Evolutionary conservation across 1,140 invertebrate species (phyloP).

Genomic region (Zaprionus kolodkinae): DNA sequence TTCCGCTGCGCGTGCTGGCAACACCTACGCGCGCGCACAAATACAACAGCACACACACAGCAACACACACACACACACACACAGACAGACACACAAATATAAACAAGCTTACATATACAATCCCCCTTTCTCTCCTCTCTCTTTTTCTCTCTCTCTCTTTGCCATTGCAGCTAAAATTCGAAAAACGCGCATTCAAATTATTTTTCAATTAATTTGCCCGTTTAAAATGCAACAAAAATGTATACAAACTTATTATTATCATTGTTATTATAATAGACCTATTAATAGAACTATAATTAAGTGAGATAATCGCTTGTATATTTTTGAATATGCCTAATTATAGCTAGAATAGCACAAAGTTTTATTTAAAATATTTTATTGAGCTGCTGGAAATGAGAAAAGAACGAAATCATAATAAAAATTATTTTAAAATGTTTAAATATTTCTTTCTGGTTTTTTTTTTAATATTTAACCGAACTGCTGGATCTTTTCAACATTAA

Average conservation of each 20-base stretch:
- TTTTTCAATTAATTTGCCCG: conserved; percentile 51
- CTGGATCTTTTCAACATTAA: no score
- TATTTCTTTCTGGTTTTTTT: no score
- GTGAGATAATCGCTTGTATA: not conserved
- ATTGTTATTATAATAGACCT: not conserved
- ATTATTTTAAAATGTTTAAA: no score
- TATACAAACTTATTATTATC: not conserved
- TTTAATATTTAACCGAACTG: no score
- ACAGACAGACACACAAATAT: not conserved
- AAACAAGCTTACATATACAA: not conserved
- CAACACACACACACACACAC: not conserved
- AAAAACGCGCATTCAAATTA: not conserved
- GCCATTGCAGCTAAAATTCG: conserved; percentile 43
- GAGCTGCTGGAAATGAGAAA: not conserved
- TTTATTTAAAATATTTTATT: not conserved
- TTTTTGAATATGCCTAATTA: not conserved
- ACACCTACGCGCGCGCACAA: conserved; percentile 57
- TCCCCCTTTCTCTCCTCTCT: not conserved
- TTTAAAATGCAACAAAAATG: not conserved
- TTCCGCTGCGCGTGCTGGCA: conserved; percentile 75
- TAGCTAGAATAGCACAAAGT: not conserved
- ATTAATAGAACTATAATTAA: conserved; percentile 3
- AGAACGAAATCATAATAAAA: no score
- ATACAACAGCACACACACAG: not conserved
- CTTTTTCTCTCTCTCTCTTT: not conserved